Evolutionary conservation across 1,140 invertebrate species (phyloP), one percentile per base, ranked within the genome.

Genomic region (Tyrophagus putrescentiae): DNA sequence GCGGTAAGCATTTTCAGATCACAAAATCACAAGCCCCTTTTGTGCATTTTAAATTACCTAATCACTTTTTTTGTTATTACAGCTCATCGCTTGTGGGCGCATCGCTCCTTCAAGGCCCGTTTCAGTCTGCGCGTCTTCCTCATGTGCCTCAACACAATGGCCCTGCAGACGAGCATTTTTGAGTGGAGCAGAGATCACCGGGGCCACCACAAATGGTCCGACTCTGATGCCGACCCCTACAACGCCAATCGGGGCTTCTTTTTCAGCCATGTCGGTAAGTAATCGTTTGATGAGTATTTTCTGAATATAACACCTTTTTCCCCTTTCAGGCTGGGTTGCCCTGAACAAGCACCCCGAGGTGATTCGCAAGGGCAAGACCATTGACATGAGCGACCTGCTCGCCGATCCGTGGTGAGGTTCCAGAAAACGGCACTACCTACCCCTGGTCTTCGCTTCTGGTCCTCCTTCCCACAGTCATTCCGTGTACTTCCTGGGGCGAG

Each of bases 211-310:
- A 96, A 96, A 70, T 96, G 83, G 74, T 87, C 84, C 4, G 92
- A 97, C 72, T 96, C 92, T 0, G 80, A 95, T 72, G 92, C 90
- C 3, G 92, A 97, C 75, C 92, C 93, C 0, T 90, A 96, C 68
- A 95, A 96, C 71, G 87, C 89, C 3, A 88, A 79, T 4, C 77
- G 91, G 9, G 93, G 92, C 3, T 94, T 97, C 74, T 96, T 98
- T 77, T 97, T 96, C 72, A 79, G 91, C 0, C 93, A 97, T 68
- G 79, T 96, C 57, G n/a, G n/a, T n/a, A n/a, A n/a, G n/a, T n/a
- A n/a, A n/a, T n/a, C n/a, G n/a, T n/a, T n/a, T n/a, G n/a, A n/a
- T n/a, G n/a, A n/a, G n/a, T n/a, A n/a, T n/a, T n/a, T n/a, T n/a
- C n/a, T n/a, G n/a, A n/a, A n/a, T n/a, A n/a, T n/a, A n/a, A n/a